Base-by-base conservation (phyloP, 2,888 invertebrate genomes). In the Mythimna loreyi region DNA sequence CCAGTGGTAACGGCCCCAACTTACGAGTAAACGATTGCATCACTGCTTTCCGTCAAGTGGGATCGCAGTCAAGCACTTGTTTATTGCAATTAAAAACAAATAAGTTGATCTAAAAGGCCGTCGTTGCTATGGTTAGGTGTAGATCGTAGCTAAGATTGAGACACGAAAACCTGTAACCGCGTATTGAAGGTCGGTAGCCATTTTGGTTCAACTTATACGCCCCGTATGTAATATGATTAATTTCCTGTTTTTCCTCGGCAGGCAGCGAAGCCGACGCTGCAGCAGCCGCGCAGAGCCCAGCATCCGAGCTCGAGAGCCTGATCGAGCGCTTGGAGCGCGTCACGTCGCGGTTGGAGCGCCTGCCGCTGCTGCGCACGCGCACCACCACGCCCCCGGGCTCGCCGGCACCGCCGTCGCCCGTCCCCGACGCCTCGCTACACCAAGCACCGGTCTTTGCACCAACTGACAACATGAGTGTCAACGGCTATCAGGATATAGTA, bases 301-400 rank as follows among this genome's bases (percentile, higher is more conserved):
- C 96, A 49, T 95, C 94, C 66, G 97, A 97, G 87, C 95, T 98
- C 81, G 97, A 97, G 89, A 96, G 96, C 76, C 93, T 98, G 88
- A 97, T 98, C 82, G 97, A 96, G 86, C 97, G 98, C 57, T 91
- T 98, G 87, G 98, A 98, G 93, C 96, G 96, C 82, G 97, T 98
- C 73, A 97, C 98, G 16, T 96, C 96, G 82, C 97, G 98, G 72
- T 94, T 98, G 84, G 98, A 97, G 94, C 96, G 96, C 59, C 92
- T 96, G 81, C 94, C 92, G 53, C 80, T 85, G 80, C 85, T 94
- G 84, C 91, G 90, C 70, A 86, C 86, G 60, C 90, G 85, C 80
- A 83, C 91, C 3, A 90, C 89, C 21, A 86, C 92, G 28, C 91
- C 92, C 62, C 92, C 92, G 64, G 84, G 84, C 62, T 91, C 92